phyloP scores from a whole-genome alignment of 2,888 invertebrate genomes.

The Parochlus steinenii region DNA sequence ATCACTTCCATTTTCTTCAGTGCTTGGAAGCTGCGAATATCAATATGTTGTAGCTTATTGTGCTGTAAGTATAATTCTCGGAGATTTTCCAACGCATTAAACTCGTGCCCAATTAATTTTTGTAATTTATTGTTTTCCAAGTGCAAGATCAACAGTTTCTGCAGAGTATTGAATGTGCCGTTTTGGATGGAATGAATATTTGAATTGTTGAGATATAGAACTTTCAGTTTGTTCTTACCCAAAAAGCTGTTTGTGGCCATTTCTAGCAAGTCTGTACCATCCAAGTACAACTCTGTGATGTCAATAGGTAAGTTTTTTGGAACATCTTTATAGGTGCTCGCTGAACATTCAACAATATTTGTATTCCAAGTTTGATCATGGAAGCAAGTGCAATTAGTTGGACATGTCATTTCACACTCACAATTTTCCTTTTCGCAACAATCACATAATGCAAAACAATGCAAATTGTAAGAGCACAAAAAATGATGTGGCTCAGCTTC shows the following conservation, averaged over 20 bases:
- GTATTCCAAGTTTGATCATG: conserved; percentile 78
- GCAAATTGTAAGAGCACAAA: conserved; percentile 79
- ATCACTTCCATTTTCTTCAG: conserved; percentile 70
- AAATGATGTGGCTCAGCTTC: conserved; percentile 81
- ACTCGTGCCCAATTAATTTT: conserved; percentile 63
- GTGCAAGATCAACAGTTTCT: conserved; percentile 61
- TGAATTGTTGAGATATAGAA: conserved; percentile 76
- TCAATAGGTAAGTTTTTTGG: conserved; percentile 87
- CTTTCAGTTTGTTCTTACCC: conserved; percentile 75
- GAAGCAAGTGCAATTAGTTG: conserved; percentile 84
- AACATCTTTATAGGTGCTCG: conserved; percentile 61
- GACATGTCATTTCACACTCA: conserved; percentile 95
- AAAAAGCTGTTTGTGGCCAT: conserved; percentile 80
- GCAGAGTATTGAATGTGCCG: conserved; percentile 78
- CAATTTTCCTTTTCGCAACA: conserved; percentile 95
- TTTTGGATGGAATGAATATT: conserved; percentile 72
- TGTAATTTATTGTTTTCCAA: conserved; percentile 74
- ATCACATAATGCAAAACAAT: conserved; percentile 87
- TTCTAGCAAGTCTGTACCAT: conserved; percentile 78
- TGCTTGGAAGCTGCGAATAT: conserved; percentile 68
- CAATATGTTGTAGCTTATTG: conserved; percentile 66
- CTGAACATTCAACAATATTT: conserved; percentile 83
- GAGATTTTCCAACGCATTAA: conserved; percentile 64
- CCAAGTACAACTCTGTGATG: conserved; percentile 85
- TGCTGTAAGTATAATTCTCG: conserved; percentile 75